Conservation (phyloP, 53 echinoderm and acorn worm species). For the Astropecten irregularis region DNA sequence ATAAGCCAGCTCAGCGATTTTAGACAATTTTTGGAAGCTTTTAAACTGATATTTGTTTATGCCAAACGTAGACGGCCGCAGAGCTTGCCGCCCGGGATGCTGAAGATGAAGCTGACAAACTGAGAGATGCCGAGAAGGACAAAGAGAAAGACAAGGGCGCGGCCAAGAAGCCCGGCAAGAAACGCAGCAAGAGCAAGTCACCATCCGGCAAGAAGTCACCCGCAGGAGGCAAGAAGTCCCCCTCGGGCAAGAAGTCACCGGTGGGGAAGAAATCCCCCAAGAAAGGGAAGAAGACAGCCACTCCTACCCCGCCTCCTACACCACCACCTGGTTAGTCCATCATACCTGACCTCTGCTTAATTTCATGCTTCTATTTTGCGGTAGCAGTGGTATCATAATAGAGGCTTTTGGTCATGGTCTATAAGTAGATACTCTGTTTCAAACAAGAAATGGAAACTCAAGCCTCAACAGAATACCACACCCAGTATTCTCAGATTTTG, state of each 20-base stretch:
- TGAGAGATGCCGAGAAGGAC: constrained; percentile 71
- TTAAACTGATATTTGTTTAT: too few species aligned
- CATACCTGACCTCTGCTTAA: too few species aligned
- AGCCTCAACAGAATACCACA: too few species aligned
- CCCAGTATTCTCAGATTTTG: too few species aligned
- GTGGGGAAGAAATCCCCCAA: constrained; percentile 95
- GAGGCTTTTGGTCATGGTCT: too few species aligned
- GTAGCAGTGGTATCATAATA: too few species aligned
- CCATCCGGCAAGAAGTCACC: constrained; percentile 67
- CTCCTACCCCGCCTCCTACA: constrained; percentile 96
- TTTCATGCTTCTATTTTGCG: too few species aligned
- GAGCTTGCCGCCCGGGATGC: constrained; percentile 93
- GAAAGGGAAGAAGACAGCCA: constrained; percentile 97
- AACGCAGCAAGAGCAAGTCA: constrained; percentile 87
- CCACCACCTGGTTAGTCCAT: constrained; percentile 84
- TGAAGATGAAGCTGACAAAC: constrained; percentile 82
- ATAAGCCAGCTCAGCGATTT: too few species aligned
- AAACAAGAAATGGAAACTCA: too few species aligned
- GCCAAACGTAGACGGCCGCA: constrained; percentile 92
- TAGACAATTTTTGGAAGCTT: too few species aligned
- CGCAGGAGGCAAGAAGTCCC: constrained; percentile 63
- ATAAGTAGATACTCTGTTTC: too few species aligned
- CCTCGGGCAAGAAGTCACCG: constrained; percentile 88
- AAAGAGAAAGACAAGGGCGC: constrained; percentile 79
- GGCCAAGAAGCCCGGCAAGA: constrained; percentile 79